These are phyloP conservation scores for Eumeta japonica DNA, from an alignment of 1,140 invertebrate species.

Conservation along the genomic window DNA sequence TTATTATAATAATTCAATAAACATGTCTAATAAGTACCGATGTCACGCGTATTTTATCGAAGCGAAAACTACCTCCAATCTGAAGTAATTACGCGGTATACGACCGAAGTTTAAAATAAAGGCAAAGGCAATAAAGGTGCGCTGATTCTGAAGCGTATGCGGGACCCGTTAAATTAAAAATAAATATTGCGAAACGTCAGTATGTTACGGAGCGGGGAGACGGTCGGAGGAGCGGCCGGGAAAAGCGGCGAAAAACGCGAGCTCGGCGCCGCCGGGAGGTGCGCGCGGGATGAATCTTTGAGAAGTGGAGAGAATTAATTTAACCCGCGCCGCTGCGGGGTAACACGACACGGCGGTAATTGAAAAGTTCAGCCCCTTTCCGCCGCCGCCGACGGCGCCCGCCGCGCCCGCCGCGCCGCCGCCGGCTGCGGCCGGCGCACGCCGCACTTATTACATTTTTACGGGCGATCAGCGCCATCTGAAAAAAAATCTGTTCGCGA, in stretches of 20 bases:
- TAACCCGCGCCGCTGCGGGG: constrained; percentile 52
- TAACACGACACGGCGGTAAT: constrained; percentile 59
- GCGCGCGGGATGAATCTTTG: constrained; percentile 50
- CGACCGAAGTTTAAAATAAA: too few species aligned
- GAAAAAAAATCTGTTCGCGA: too few species aligned
- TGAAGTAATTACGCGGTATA: too few species aligned
- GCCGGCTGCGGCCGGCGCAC: neutral
- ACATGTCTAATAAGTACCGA: too few species aligned
- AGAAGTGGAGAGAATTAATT: constrained; percentile 60
- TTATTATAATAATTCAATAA: too few species aligned
- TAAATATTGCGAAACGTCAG: constrained; percentile 59
- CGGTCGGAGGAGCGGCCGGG: constrained; percentile 31
- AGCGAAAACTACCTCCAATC: too few species aligned
- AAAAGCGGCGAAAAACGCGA: constrained; percentile 35
- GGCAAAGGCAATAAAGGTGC: too few species aligned
- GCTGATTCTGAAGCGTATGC: constrained; percentile 42
- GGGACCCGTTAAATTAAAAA: constrained; percentile 55
- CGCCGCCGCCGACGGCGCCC: constrained; percentile 17
- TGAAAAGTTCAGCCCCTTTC: constrained; percentile 58
- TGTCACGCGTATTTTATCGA: too few species aligned
- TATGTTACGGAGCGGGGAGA: constrained; percentile 44
- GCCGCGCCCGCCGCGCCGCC: neutral
- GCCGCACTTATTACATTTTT: constrained; percentile 23
- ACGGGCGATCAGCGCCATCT: too few species aligned
- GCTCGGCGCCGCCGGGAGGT: constrained; percentile 33